Evolutionary conservation across 2,797 vertebrate species (phyloP).

Genomic region (Chiloscyllium punctatum): DNA sequence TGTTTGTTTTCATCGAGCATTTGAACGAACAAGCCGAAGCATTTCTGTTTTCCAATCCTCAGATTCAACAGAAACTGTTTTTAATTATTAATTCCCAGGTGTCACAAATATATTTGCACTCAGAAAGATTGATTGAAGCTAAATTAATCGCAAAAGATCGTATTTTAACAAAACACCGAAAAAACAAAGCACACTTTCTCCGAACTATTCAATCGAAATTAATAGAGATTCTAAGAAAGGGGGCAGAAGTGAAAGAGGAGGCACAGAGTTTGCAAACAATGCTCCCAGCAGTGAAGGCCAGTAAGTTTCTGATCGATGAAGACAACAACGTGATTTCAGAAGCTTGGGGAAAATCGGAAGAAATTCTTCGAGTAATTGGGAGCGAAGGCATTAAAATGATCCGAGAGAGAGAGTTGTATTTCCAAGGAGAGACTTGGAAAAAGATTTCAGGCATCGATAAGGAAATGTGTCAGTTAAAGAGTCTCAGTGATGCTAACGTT

Average conservation of each 20-base stretch:
- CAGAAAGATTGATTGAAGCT: slow-evolving; percentile 43
- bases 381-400: neutral
- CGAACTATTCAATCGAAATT: slow-evolving; percentile 41
- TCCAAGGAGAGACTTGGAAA: neutral
- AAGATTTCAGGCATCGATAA: neutral
- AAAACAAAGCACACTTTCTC: slow-evolving; percentile 41
- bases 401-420: neutral
- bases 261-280: neutral
- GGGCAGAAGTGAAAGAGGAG: neutral
- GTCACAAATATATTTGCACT: slow-evolving; percentile 42
- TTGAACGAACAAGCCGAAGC: slow-evolving; percentile 38
- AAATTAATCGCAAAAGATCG: slow-evolving; percentile 47
- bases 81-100: slow-evolving; percentile 50
- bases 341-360: neutral
- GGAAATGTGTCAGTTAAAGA: neutral
- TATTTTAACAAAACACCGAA: slow-evolving; percentile 47
- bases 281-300: neutral
- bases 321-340: neutral
- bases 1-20: slow-evolving; percentile 35
- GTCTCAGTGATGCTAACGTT: neutral
- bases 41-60: slow-evolving; percentile 45
- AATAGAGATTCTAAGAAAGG: neutral
- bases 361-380: neutral
- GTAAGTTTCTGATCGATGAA: neutral
- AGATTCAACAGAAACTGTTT: slow-evolving; percentile 43